phyloP scores from a whole-genome alignment of 2,113 vertebrate genomes.

The Herpetotheres cachinnans region DNA sequence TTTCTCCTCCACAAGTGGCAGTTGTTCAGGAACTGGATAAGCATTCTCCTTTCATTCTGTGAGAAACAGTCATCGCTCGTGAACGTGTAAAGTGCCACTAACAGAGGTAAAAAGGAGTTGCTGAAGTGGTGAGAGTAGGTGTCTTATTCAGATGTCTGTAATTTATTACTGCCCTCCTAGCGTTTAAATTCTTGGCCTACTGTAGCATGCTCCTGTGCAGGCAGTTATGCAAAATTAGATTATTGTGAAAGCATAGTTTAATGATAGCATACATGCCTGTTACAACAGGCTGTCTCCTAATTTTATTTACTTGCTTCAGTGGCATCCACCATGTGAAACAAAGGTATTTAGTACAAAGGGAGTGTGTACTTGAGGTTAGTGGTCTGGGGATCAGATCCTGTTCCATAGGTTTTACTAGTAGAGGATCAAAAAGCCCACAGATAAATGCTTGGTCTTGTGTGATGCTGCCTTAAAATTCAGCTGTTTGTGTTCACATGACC shows the following conservation, averaged over 20 bases:
- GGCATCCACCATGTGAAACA: neutral
- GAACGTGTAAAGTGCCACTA: neutral
- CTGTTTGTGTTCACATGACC: neutral
- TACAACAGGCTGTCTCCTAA: neutral
- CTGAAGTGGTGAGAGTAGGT: neutral
- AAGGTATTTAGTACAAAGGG: neutral
- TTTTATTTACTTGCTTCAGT: neutral
- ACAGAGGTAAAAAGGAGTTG: neutral
- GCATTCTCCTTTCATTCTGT: neutral
- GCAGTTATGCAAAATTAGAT: neutral
- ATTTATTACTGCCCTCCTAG: neutral
- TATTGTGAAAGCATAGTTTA: neutral
- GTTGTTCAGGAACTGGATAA: neutral
- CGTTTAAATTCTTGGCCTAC: neutral
- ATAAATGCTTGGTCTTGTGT: neutral
- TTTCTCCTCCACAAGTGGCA: neutral
- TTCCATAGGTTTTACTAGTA: neutral
- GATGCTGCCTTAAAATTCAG: neutral
- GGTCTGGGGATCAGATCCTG: fast-evolving
- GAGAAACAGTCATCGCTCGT: neutral
- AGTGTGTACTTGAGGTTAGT: neutral
- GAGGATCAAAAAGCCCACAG: neutral
- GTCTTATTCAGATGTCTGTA: neutral
- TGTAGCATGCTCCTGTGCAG: neutral
- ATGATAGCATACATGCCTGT: neutral